Evolutionary conservation across 2,888 invertebrate genomes (phyloP).

Genomic region (Drosophila stalkeri): DNA sequence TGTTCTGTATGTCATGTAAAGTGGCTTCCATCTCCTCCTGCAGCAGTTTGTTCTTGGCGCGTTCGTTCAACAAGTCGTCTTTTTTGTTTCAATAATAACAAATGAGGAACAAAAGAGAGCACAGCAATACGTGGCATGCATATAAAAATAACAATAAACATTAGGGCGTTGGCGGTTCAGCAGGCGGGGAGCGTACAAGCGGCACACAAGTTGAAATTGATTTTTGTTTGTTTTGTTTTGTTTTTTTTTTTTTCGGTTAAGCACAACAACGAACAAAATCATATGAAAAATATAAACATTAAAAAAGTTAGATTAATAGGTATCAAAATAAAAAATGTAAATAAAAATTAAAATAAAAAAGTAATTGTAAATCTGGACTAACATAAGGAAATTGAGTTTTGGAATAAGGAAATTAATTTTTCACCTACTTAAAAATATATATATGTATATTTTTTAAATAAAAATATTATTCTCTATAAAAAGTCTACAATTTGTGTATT

Average conservation of each 20-base stretch:
- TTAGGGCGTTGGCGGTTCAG: slow-evolving; percentile 52
- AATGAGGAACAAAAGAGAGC: slow-evolving; percentile 29
- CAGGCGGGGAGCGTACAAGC: slow-evolving; percentile 57
- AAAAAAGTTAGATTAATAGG: slow-evolving; percentile 40
- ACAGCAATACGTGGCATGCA: slow-evolving; percentile 59
- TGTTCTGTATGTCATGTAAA: slow-evolving; percentile 99
- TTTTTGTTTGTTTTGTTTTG: slow-evolving; percentile 22
- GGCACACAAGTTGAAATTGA: slow-evolving; percentile 56
- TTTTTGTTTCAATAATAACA: slow-evolving; percentile 52
- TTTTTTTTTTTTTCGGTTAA: slow-evolving; percentile 54
- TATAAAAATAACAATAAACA: slow-evolving; percentile 43
- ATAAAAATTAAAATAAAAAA: background rate
- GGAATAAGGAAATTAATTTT: slow-evolving; percentile 64
- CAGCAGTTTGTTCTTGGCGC: slow-evolving; percentile 97
- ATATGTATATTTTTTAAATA: background rate
- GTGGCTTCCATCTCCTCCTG: slow-evolving; percentile 99
- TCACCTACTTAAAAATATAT: slow-evolving; percentile 60
- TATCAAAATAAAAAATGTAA: slow-evolving; percentile 12
- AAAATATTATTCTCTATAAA: background rate
- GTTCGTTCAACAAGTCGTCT: slow-evolving; percentile 98
- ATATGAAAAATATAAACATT: slow-evolving; percentile 73
- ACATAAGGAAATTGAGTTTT: slow-evolving; percentile 34
- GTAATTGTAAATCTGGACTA: slow-evolving; percentile 41
- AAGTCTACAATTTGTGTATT: slow-evolving; percentile 45
- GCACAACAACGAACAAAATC: slow-evolving; percentile 71